A percentile compares a stretch with the other conserved stretches of the same genome.
These are phyloP conservation scores for Poicephalus gulielmi DNA, from an alignment of 2,113 vertebrate species.

Conservation along the genomic window DNA sequence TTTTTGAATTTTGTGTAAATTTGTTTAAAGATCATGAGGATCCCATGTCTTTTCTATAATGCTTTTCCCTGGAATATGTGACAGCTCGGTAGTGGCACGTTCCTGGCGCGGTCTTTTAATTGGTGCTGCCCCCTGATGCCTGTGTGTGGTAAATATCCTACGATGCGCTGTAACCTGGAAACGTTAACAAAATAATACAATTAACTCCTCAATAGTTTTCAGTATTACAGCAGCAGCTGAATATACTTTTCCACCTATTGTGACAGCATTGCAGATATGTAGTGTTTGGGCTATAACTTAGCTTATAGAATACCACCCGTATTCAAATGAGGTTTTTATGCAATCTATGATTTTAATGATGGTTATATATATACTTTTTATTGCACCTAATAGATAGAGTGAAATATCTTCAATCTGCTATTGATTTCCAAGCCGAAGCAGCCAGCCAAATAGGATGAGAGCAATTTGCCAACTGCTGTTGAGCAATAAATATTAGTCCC, in stretches of 20 bases:
- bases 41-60: neutral
- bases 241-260: neutral
- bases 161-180: neutral
- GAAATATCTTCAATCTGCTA: conserved; percentile 37
- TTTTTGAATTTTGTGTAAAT: neutral
- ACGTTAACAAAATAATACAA: neutral
- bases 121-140: neutral
- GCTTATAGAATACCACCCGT: neutral
- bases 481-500: conserved; percentile 35
- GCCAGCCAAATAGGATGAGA: conserved; percentile 37
- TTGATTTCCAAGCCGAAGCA: conserved; percentile 9
- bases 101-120: neutral
- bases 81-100: neutral
- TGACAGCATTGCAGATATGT: neutral
- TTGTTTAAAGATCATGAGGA: neutral
- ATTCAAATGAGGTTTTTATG: neutral
- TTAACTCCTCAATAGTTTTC: neutral
- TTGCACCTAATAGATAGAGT: neutral
- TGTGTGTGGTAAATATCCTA: neutral
- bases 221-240: neutral
- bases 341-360: neutral
- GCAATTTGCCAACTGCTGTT: conserved; percentile 41
- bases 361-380: neutral
- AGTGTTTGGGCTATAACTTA: neutral
- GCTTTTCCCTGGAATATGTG: neutral